Percentiles rank a stretch among this genome's conserved stretches.
Evolutionary conservation across 1,140 invertebrate species (phyloP).

Genomic region (Heliothis subflexa): DNA sequence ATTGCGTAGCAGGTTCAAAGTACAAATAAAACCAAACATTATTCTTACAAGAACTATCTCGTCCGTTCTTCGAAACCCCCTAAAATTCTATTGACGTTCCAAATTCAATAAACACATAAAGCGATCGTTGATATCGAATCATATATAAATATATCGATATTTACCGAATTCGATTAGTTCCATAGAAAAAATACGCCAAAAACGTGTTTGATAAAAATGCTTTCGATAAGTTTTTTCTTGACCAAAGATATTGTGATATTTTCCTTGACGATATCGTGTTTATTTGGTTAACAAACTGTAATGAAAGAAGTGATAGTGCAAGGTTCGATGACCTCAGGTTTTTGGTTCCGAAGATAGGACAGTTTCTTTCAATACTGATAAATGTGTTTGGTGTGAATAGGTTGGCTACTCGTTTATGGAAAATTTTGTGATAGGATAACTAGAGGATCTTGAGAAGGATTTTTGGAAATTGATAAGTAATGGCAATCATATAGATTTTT

Average conservation of each 20-base stretch:
- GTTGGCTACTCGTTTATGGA: slow-evolving; percentile 26
- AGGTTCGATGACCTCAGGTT: slow-evolving; percentile 66
- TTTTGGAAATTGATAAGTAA: not conserved
- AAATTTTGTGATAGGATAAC: slow-evolving; percentile 27
- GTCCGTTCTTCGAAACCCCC: not conserved
- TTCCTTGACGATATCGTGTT: slow-evolving; percentile 73
- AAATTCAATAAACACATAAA: slow-evolving; percentile 72
- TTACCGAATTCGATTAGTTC: slow-evolving; percentile 74
- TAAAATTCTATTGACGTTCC: slow-evolving; percentile 58
- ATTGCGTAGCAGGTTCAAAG: slow-evolving; percentile 1
- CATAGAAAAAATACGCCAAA: slow-evolving; percentile 72
- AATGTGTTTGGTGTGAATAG: slow-evolving; percentile 19
- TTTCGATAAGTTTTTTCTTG: slow-evolving; percentile 66
- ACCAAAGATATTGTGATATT: slow-evolving; percentile 73
- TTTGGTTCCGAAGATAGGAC: slow-evolving; percentile 39
- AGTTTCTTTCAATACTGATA: slow-evolving; percentile 40
- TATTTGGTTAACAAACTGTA: slow-evolving; percentile 76
- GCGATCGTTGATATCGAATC: slow-evolving; percentile 73
- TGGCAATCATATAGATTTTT: too few species aligned
- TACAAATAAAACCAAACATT: not conserved
- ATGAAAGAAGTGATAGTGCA: slow-evolving; percentile 81
- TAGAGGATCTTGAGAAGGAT: not conserved
- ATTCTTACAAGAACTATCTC: not conserved
- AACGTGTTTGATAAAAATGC: slow-evolving; percentile 72
- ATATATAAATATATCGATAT: slow-evolving; percentile 59